phyloP scores from a whole-genome alignment of 1,140 invertebrate species.

The Lepidurus arcticus region DNA sequence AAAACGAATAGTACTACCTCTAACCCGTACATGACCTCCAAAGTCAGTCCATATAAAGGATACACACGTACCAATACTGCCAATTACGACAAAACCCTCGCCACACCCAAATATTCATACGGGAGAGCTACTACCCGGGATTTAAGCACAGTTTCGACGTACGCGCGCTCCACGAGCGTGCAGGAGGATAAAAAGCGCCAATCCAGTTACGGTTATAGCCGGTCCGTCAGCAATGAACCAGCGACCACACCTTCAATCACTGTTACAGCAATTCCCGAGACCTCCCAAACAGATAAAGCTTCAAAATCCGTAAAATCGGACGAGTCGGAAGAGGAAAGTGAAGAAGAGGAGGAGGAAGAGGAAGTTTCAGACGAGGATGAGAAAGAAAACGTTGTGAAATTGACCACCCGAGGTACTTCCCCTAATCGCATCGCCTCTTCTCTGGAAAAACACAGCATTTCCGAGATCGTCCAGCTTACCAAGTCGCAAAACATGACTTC shows the following conservation, averaged over 20 bases:
- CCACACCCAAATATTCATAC: constrained; percentile 26
- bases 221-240: neutral
- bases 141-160: constrained; percentile 19
- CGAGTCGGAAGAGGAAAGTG: constrained; percentile 23
- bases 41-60: constrained; percentile 26
- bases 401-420: constrained; percentile 28
- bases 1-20: neutral
- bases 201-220: constrained; percentile 19
- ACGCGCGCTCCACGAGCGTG: constrained; percentile 7
- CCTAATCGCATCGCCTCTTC: constrained; percentile 24
- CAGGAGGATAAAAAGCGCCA: neutral
- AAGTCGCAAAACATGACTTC: neutral
- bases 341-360: constrained; percentile 2
- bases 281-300: neutral
- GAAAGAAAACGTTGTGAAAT: neutral
- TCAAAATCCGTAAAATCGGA: constrained; percentile 13
- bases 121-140: constrained; percentile 25
- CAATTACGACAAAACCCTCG: neutral
- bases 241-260: neutral
- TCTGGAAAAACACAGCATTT: neutral
- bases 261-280: neutral
- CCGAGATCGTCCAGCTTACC: neutral
- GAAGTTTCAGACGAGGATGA: neutral
- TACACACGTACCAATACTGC: constrained; percentile 27
- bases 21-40: neutral